Percentiles rank a stretch among this genome's conserved stretches.
phyloP scores from a whole-genome alignment of 2,797 vertebrate species.

The Danionella dracula region DNA sequence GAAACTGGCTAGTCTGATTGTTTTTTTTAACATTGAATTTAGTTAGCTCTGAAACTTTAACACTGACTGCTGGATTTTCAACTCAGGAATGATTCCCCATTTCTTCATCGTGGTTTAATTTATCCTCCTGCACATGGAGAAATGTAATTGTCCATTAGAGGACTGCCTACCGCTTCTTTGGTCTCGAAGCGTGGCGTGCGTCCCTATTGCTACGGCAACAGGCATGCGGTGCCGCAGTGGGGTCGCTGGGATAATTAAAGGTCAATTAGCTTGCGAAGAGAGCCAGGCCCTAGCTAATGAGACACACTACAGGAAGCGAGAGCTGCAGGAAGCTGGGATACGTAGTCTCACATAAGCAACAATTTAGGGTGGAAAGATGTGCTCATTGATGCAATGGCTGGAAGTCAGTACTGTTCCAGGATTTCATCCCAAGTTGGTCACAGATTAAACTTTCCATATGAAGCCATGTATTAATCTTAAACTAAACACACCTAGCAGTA shows the following conservation, averaged over 20 bases:
- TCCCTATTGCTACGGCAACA: constrained; percentile 52
- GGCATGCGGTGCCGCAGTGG: constrained; percentile 64
- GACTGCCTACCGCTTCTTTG: constrained; percentile 18
- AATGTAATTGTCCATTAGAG: constrained; percentile 31
- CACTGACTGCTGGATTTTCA: not conserved
- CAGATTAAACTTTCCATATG: not conserved
- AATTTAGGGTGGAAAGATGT: constrained; percentile 4
- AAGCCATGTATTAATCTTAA: too few relatives aligned
- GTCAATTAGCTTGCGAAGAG: constrained; percentile 62
- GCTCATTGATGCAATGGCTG: not conserved
- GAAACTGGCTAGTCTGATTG: too few relatives aligned
- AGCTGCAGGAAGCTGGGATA: constrained; percentile 26
- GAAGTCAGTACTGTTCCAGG: not conserved
- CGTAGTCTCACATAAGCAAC: constrained; percentile 28
- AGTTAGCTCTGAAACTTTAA: not conserved
- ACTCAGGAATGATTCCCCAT: not conserved
- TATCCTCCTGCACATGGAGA: not conserved
- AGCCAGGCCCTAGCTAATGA: constrained; percentile 65
- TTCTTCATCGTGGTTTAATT: not conserved
- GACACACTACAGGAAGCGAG: constrained; percentile 45
- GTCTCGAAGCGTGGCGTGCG: constrained; percentile 14
- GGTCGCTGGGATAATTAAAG: constrained; percentile 75
- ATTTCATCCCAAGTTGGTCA: not conserved
- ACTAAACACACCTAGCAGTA: too few relatives aligned
- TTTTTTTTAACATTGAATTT: too few relatives aligned